A percentile compares a stretch with the other conserved stretches of the same genome.
These are phyloP conservation scores for Lepus timidus DNA, from an alignment of 2,113 vertebrate species.

Conservation along the genomic window DNA sequence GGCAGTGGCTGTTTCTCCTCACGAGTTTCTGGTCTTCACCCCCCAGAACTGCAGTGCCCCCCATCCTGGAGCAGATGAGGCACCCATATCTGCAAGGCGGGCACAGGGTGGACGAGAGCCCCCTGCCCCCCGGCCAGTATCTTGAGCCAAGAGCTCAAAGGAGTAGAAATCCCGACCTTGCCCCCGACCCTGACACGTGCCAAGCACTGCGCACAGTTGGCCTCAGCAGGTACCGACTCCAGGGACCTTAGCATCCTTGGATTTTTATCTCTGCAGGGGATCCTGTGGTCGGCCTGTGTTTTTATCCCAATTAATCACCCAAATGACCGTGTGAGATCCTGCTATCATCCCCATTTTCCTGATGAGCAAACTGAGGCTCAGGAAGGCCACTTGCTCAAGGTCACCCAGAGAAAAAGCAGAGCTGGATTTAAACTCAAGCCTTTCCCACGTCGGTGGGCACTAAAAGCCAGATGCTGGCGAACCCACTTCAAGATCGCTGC, in stretches of 20 bases:
- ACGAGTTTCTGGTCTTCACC: background rate
- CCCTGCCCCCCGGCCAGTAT: no score
- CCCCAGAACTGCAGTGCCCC: background rate
- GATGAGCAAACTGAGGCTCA: constrained; percentile 9
- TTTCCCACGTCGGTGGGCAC: background rate
- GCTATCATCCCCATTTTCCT: background rate
- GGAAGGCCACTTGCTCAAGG: background rate
- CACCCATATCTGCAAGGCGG: background rate
- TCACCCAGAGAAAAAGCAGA: background rate
- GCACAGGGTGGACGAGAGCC: background rate
- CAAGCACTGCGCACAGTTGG: no score
- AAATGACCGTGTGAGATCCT: fast-evolving
- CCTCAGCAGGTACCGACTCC: no score
- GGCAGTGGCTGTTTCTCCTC: background rate
- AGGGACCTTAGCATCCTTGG: no score
- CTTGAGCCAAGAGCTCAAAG: background rate
- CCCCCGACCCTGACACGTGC: no score
- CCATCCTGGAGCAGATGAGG: no score
- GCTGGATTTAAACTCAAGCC: background rate
- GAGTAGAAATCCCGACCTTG: background rate
- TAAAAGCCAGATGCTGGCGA: background rate
- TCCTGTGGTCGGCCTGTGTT: no score
- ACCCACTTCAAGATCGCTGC: background rate
- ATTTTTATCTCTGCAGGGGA: no score
- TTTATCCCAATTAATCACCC: background rate